Percentiles rank a stretch among this genome's conserved stretches.
Evolutionary conservation across 2,797 vertebrate species (phyloP).

Genomic region (Scolopax bukidnonensis): DNA sequence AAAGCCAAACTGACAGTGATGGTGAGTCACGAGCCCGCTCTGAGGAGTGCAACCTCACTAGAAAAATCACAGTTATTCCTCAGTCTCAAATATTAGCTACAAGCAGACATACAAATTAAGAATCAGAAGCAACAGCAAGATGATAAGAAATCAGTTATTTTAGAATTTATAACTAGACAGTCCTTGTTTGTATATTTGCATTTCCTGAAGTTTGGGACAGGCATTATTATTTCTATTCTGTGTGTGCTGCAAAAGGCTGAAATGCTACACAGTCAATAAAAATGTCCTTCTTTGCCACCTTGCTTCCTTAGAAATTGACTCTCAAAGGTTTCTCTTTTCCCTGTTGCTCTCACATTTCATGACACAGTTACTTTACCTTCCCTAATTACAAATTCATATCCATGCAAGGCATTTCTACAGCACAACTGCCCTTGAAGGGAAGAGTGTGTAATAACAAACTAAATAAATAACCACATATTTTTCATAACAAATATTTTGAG

Average conservation of each 20-base stretch:
- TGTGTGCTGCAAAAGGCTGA: neutral
- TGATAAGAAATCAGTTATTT: neutral
- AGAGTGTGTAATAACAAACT: neutral
- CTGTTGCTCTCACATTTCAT: neutral
- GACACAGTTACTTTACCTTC: neutral
- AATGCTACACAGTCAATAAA: neutral
- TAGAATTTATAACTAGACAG: neutral
- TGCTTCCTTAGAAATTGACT: neutral
- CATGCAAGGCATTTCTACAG: neutral
- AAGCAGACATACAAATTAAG: neutral
- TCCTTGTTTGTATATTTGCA: neutral
- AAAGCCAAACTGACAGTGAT: neutral
- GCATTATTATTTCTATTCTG: neutral
- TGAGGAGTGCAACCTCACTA: neutral
- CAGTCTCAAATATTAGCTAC: neutral
- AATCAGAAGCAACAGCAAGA: neutral
- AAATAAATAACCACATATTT: neutral
- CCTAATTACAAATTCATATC: neutral
- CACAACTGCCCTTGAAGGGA: neutral
- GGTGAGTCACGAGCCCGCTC: neutral
- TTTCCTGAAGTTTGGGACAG: neutral
- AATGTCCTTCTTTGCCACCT: neutral
- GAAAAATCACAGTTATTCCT: neutral
- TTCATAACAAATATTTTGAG: neutral
- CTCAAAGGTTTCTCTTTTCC: neutral